A percentile compares a stretch with the other conserved stretches of the same genome.
Evolutionary conservation across 1,140 invertebrate genomes (phyloP).

Genomic region (Pararge aegeria): DNA sequence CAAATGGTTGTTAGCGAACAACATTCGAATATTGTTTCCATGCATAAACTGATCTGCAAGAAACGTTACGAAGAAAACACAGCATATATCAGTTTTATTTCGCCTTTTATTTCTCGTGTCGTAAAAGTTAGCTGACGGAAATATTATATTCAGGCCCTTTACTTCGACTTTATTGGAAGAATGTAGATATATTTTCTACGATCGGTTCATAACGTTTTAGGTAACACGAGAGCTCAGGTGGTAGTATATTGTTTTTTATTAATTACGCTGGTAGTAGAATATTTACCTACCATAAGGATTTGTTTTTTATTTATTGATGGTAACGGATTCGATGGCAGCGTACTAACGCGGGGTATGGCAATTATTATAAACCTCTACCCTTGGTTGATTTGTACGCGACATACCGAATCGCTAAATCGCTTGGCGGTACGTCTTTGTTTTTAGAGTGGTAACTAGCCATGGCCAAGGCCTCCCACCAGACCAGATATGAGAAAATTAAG

Average conservation of each 20-base stretch:
- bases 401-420: too few relatives aligned
- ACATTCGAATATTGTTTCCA: neutral
- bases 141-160: neutral
- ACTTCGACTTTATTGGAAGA: neutral
- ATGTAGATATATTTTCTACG: neutral
- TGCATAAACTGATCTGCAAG: neutral
- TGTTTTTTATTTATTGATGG: too few relatives aligned
- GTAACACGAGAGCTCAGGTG: neutral
- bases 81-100: slow-evolving; percentile 12
- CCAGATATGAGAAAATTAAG: too few relatives aligned
- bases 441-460: too few relatives aligned
- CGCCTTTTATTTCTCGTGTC: slow-evolving; percentile 16
- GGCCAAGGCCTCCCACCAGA: too few relatives aligned
- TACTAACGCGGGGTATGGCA: too few relatives aligned
- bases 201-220: neutral
- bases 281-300: too few relatives aligned
- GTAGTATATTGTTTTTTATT: neutral
- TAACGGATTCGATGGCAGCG: too few relatives aligned
- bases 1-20: neutral
- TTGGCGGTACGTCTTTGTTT: too few relatives aligned
- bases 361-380: too few relatives aligned
- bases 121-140: slow-evolving; percentile 19
- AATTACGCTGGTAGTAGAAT: too few relatives aligned
- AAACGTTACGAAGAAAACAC: neutral
- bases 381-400: too few relatives aligned